Base-by-base conservation (phyloP, 1,140 invertebrate genomes). In the Galleria mellonella region DNA sequence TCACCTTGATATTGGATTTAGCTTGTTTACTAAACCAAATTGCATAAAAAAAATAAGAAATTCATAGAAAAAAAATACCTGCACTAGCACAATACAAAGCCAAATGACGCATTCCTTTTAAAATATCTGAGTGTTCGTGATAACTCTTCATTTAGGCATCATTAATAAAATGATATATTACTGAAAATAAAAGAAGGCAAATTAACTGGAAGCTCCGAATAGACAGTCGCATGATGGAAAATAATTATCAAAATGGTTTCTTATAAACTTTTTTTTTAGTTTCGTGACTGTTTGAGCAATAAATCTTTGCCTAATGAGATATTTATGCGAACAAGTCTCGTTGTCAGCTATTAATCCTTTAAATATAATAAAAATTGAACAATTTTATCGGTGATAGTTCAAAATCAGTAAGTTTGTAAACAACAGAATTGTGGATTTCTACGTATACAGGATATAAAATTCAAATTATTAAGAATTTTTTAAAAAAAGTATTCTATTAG, bases 141-240 rank as follows among this genome's bases (percentile, higher is more conserved):
- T 72, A 48, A 47, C 63, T 74, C 68, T 74, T 78, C 68, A 72
- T 75, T 69, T 63, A 62, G 62, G 68, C 58, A 68, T 83, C 77
- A 81, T 82, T 76, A 82, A 76, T 59, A 58, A 72, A 76, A 79
- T 83, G 75, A 83, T 79, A 82, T 79, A 83, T 83, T 70, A 63
- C 62, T 30, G 55, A 41, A 62, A 73, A 78, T 72, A 77, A 79
- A 81, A 77, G 17, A 76, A 68, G 40, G 31, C 48, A 59, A 81
- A 83, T 81, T 77, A 83, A 78, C 56, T 59, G 61, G 63, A 50
- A 66, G 60, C 53, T 55, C 59, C 72, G 54, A 75, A 76, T 75
- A 84, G 78, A 81, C 74, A 81, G 76, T 84, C 73, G 81, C 81
- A 84, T 84, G 81, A 65, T 75, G 71, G 64, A 68, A 76, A 81